Percentiles rank a stretch among this genome's conserved stretches.
Evolutionary conservation across 2,797 vertebrate genomes (phyloP).

Genomic region (Acrocephalus scirpaceus): DNA sequence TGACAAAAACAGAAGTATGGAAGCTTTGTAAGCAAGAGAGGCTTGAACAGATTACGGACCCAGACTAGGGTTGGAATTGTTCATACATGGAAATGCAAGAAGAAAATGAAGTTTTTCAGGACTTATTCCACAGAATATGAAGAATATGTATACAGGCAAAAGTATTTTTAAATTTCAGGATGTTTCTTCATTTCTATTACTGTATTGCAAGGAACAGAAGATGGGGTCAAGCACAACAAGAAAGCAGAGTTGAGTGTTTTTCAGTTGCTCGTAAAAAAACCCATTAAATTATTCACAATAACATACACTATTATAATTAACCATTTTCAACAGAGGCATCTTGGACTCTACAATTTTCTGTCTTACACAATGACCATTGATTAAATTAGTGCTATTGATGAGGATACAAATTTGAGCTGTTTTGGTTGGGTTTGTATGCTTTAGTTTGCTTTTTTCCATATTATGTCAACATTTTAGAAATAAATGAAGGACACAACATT

Average conservation of each 20-base stretch:
- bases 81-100: neutral
- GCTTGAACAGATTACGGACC: neutral
- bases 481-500: neutral
- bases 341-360: neutral
- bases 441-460: neutral
- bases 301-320: neutral
- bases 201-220: neutral
- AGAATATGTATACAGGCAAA: neutral
- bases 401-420: neutral
- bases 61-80: neutral
- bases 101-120: neutral
- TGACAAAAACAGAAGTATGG: neutral
- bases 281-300: fast-evolving
- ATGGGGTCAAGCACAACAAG: neutral
- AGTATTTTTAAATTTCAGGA: neutral
- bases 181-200: neutral
- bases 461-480: neutral
- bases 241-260: neutral
- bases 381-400: neutral
- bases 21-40: neutral
- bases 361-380: neutral
- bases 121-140: neutral
- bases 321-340: neutral
- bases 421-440: neutral
- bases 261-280: neutral